Evolutionary conservation across 2,888 invertebrate genomes (phyloP), one percentile per base, ranked within the genome.

Genomic region (Mechanitis mazaeus): DNA sequence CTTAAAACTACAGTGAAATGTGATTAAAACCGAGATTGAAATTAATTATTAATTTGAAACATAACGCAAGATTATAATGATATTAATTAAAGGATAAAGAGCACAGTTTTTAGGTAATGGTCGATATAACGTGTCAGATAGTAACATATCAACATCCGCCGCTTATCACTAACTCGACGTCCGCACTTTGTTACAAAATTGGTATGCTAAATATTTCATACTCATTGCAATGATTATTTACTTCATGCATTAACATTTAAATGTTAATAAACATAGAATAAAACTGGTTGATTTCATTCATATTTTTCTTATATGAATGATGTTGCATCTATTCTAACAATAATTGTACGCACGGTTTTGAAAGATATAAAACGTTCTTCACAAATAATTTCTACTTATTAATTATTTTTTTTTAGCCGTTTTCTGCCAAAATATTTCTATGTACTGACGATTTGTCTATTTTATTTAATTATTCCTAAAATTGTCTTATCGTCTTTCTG

Each of bases 121-220:
- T 55, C 46, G 38, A 46, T 55, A 33, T 55, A 54, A 33, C 54
- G 53, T 59, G 59, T 56, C 63, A 60, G 67, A 69, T 69, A 68
- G 68, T 42, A 42, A 66, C 68, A 77, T 85, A 87, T 87, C 87
- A 72, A 73, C 81, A 81, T 87, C 87, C 87, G 83, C 79, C 75
- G 70, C 73, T 80, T 84, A 78, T 87, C 85, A 76, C 71, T 70
- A 69, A 73, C 65, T 9, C 9, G 75, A 71, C 64, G 69, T 68
- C 68, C 71, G 76, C 77, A 77, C 83, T 80, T 84, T 83, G 83
- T 63, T 59, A 63, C 63, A 64, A 67, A 65, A 68, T 20, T 20
- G 20, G 20, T 56, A 68, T 66, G 67, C 69, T 64, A 66, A 68
- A 67, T 67, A 67, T 64, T 60, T 46, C 35, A 55, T 50, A 50